phyloP scores from a whole-genome alignment of 2,797 vertebrate genomes.

The Pagetopsis macropterus region DNA sequence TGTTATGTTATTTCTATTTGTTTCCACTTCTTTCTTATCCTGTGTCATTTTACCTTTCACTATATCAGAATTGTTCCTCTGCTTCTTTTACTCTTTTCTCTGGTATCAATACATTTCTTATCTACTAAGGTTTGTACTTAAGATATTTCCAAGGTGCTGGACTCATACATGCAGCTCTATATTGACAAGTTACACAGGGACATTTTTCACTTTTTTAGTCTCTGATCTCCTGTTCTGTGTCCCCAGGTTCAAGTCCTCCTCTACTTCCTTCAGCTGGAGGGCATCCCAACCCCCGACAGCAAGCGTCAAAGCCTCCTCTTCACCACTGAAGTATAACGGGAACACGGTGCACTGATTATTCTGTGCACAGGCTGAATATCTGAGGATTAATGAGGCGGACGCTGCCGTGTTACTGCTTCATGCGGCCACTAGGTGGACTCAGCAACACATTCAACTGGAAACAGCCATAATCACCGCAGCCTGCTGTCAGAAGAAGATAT shows the following conservation, averaged over 20 bases:
- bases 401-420: slow-evolving; percentile 41
- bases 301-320: slow-evolving; percentile 95
- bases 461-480: slow-evolving; percentile 66
- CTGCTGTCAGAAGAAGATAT: slow-evolving; percentile 52
- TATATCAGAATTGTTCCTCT: too few species aligned
- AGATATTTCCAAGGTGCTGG: too few species aligned
- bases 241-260: slow-evolving; percentile 93
- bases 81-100: too few species aligned
- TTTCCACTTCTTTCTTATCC: too few species aligned
- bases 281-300: slow-evolving; percentile 93
- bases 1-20: too few species aligned
- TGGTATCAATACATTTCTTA: too few species aligned
- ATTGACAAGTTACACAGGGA: neutral
- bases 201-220: neutral
- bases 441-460: slow-evolving; percentile 40
- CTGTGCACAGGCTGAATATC: slow-evolving; percentile 16
- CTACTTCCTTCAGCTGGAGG: slow-evolving; percentile 94
- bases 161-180: too few species aligned
- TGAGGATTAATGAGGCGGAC: slow-evolving; percentile 28
- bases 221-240: slow-evolving; percentile 33
- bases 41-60: too few species aligned
- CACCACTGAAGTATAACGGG: slow-evolving; percentile 90
- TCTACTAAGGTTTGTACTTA: too few species aligned
- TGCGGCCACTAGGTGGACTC: slow-evolving; percentile 70
- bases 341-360: neutral